Evolutionary conservation across 2,113 vertebrate genomes (phyloP), one percentile per base, ranked within the genome.

Genomic region (Apteryx mantelli): DNA sequence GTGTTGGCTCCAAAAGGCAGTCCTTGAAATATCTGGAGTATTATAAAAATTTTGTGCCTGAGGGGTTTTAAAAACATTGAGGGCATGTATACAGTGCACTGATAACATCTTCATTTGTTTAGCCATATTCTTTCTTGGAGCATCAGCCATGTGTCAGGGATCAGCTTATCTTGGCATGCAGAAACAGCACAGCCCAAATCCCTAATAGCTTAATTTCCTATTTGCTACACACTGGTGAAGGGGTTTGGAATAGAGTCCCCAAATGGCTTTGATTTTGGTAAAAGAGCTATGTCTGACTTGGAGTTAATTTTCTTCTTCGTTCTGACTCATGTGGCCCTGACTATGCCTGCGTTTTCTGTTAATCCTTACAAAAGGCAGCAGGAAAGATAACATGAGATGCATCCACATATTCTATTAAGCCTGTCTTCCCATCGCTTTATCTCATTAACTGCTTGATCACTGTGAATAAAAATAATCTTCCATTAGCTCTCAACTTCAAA

Each of bases 401-500:
- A 96, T 89, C 88, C 64, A 7, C 85, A 76, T 92, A 94, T 93
- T 98, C 97, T 96, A 95, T 98, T 98, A 97, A 97, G 95, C 88
- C 84, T 86, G 58, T 97, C 95, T 98, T 96, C 88, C 92, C 85
- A 92, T 97, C 97, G 69, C 92, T 98, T 98, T 97, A 97, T 98
- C 97, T 98, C 97, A 98, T 98, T 98, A 98, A 97, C 97, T 97
- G 97, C 97, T 98, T 98, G 97, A 98, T 98, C 96, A 97, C 86
- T 98, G 95, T 97, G 96, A 97, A 97, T 97, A 96, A 95, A 97
- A 97, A 95, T 78, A 96, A 93, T 96, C 96, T 97, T 97, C 96
- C 95, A 96, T 98, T 98, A 98, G 97, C 84, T 97, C 91, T 96
- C 94, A 97, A 88, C 97, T 98, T 98, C 97, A 98, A 98, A 98